These are phyloP conservation scores for Stichopus chloronotus DNA, from an alignment of 35 echinoderm and acorn worm species.

Conservation along the genomic window DNA sequence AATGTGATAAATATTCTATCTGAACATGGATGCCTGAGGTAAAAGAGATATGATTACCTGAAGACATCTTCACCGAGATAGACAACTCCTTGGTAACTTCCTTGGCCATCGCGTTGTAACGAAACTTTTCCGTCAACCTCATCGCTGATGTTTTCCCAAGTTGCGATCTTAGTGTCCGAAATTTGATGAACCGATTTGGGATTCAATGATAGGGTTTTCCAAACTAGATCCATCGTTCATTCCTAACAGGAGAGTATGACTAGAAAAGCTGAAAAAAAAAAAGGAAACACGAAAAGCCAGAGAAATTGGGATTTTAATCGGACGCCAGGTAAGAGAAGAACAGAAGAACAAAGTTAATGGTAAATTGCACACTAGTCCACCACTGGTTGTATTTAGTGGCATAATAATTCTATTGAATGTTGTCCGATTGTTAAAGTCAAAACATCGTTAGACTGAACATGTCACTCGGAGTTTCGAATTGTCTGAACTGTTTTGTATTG, in stretches of 20 bases:
- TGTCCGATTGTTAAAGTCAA: too few relatives aligned
- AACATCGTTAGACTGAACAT: too few relatives aligned
- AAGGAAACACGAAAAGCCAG: neutral
- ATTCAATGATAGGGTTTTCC: neutral
- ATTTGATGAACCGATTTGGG: neutral
- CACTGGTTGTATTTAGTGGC: too few relatives aligned
- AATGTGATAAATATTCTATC: too few relatives aligned
- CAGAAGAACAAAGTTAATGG: too few relatives aligned
- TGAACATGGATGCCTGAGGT: too few relatives aligned
- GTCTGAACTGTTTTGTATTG: too few relatives aligned
- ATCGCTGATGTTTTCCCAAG: neutral
- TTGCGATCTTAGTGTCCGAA: neutral
- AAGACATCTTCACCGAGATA: neutral
- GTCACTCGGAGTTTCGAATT: too few relatives aligned
- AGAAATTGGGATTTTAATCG: neutral
- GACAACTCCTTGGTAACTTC: neutral
- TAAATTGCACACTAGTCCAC: too few relatives aligned
- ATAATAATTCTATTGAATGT: too few relatives aligned
- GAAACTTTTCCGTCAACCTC: neutral
- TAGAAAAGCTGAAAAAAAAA: neutral
- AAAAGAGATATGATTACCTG: neutral
- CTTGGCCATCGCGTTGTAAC: neutral
- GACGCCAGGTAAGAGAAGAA: neutral
- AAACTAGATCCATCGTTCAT: neutral
- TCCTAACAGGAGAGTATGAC: neutral